These are phyloP conservation scores for Notamacropus eugenii DNA, from an alignment of 2,797 vertebrate species.

Conservation along the genomic window DNA sequence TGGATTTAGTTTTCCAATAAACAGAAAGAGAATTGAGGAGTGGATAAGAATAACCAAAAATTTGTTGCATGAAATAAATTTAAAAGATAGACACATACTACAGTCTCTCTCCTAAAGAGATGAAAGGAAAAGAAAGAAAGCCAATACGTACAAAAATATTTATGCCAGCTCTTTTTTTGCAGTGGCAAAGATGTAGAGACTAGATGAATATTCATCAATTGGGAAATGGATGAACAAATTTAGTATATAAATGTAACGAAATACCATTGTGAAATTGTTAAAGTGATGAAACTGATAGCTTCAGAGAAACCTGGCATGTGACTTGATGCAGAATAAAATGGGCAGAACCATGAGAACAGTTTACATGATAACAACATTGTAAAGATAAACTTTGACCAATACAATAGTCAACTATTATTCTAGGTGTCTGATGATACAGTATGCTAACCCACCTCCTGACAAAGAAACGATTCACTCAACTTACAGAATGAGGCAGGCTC, in stretches of 20 bases:
- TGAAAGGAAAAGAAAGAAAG: neutral
- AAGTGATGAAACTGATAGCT: neutral
- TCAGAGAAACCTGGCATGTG: no score
- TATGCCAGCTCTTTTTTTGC: neutral
- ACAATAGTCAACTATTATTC: no score
- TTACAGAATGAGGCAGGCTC: no score
- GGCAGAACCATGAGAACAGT: no score
- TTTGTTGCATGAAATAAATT: no score
- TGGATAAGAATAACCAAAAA: constrained; percentile 1
- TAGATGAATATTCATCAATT: neutral
- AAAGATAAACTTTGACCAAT: no score
- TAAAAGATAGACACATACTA: constrained; percentile 12
- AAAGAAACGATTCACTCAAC: no score
- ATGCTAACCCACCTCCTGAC: no score
- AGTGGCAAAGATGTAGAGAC: neutral
- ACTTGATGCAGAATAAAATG: no score
- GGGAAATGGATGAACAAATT: constrained; percentile 4
- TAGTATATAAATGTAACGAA: neutral
- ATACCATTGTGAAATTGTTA: neutral
- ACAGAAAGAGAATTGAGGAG: constrained; percentile 57
- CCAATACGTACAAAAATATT: neutral
- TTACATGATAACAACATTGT: no score
- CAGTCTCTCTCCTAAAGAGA: neutral
- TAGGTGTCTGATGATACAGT: no score
- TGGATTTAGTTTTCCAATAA: constrained; percentile 62